Conservation (phyloP, 2,113 vertebrate species). For the Dicerorhinus sumatrensis region DNA sequence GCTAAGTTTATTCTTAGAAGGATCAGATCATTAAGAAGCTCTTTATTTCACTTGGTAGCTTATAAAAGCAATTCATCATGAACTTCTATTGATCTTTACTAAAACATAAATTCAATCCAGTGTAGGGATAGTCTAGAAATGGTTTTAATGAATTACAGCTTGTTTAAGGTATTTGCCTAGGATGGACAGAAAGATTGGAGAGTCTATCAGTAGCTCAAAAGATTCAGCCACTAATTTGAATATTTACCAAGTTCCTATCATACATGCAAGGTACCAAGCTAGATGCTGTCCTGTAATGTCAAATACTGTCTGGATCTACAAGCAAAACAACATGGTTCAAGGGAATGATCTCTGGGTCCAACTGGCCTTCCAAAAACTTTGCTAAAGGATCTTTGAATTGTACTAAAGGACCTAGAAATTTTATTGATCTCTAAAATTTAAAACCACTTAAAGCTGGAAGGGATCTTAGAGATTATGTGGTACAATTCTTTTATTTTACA, state of each 20-base stretch:
- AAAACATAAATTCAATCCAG: neutral
- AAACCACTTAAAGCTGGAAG: neutral
- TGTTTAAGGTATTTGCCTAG: conserved; percentile 8
- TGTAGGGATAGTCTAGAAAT: conserved; percentile 4
- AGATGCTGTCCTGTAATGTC: neutral
- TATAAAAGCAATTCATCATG: conserved; percentile 22
- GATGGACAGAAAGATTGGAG: neutral
- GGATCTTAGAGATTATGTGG: neutral
- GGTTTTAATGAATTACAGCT: neutral
- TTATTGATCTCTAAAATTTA: conserved; percentile 12
- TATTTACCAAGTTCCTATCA: neutral
- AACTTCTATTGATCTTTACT: conserved; percentile 16
- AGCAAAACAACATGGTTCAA: neutral
- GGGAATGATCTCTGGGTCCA: neutral
- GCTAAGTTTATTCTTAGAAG: conserved; percentile 1
- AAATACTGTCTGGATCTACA: neutral
- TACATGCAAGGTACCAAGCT: neutral
- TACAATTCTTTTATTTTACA: conserved; percentile 22
- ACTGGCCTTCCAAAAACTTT: neutral
- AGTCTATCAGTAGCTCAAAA: conserved; percentile 4
- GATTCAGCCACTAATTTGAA: neutral
- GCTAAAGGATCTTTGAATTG: neutral
- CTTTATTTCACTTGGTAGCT: neutral
- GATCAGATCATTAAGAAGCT: neutral
- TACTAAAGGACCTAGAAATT: neutral